These are phyloP conservation scores for Delichon dasypus DNA, from an alignment of 2,797 vertebrate genomes.

Conservation along the genomic window DNA sequence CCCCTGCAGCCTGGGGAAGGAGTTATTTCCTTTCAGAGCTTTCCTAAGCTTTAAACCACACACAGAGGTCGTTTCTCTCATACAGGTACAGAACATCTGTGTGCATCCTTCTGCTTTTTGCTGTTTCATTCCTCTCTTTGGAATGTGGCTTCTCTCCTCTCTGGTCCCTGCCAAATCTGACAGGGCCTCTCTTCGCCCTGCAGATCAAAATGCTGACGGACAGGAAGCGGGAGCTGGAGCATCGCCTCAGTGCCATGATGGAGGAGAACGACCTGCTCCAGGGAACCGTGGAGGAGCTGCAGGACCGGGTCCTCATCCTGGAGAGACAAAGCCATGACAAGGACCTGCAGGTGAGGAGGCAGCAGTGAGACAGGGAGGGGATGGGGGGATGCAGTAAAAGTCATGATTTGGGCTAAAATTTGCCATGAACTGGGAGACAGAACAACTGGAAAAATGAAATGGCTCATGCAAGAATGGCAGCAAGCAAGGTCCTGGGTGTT, in stretches of 20 bases:
- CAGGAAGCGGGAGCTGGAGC: constrained; percentile 91
- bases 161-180: background rate
- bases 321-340: constrained; percentile 91
- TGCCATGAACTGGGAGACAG: background rate
- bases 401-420: background rate
- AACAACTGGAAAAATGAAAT: background rate
- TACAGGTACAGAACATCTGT: background rate
- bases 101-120: background rate
- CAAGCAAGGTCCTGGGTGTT: background rate
- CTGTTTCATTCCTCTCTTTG: background rate
- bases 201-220: constrained; percentile 97
- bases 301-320: constrained; percentile 88
- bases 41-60: background rate
- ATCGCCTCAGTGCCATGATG: constrained; percentile 83
- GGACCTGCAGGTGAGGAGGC: constrained; percentile 86
- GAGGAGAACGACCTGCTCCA: constrained; percentile 93
- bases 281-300: constrained; percentile 87
- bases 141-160: background rate
- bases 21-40: background rate
- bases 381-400: background rate
- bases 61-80: background rate
- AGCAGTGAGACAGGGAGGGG: background rate
- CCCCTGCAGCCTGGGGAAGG: background rate
- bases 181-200: background rate
- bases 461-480: background rate